Evolutionary conservation across 1,140 invertebrate species (phyloP).

Genomic region (Pachypeltis micranthus): DNA sequence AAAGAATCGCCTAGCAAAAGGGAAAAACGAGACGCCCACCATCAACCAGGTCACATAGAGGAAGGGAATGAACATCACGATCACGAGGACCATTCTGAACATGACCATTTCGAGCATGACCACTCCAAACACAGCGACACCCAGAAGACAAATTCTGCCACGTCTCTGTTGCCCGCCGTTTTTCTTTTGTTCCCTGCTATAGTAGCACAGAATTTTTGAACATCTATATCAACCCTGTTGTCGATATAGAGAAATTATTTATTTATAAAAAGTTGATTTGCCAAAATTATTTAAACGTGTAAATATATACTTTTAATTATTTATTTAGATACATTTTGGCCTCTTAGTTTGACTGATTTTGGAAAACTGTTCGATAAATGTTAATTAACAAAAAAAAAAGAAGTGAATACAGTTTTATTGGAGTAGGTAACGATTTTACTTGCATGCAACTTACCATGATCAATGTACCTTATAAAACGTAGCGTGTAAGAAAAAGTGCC

Average conservation of each 20-base stretch:
- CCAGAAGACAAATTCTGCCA: slow-evolving; percentile 29
- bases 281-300: neutral
- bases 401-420: too few species aligned
- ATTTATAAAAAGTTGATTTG: too few species aligned
- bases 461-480: too few species aligned
- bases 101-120: slow-evolving; percentile 16
- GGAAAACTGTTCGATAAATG: too few species aligned
- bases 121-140: slow-evolving; percentile 19
- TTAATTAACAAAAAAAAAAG: too few species aligned
- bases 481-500: too few species aligned
- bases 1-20: slow-evolving; percentile 28
- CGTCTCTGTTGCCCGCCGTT: slow-evolving; percentile 26
- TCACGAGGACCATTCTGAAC: slow-evolving; percentile 23
- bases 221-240: too few species aligned
- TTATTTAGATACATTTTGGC: neutral
- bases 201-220: slow-evolving; percentile 5
- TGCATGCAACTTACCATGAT: too few species aligned
- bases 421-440: too few species aligned
- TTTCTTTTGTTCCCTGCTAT: slow-evolving; percentile 31
- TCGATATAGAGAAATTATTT: too few species aligned
- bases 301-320: neutral
- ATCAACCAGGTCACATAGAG: slow-evolving; percentile 27
- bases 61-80: slow-evolving; percentile 23
- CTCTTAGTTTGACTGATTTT: too few species aligned
- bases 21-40: slow-evolving; percentile 31